phyloP scores from a whole-genome alignment of 2,113 vertebrate species.

The Tetrao urogallus region DNA sequence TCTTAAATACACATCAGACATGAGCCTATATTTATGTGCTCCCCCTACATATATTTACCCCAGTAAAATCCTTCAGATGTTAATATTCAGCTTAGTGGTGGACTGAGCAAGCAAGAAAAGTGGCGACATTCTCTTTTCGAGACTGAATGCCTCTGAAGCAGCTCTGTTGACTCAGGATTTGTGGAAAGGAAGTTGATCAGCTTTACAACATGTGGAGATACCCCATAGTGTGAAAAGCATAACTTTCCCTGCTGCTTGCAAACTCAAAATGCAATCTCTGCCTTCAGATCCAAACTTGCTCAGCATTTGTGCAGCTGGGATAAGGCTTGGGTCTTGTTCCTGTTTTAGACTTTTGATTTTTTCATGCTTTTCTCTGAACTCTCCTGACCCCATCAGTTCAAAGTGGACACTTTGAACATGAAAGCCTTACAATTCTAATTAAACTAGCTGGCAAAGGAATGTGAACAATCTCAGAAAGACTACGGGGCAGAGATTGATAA shows the following conservation, averaged over 20 bases:
- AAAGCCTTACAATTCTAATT: constrained; percentile 29
- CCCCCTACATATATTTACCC: neutral
- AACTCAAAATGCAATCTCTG: neutral
- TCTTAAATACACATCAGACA: neutral
- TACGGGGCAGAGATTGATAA: neutral
- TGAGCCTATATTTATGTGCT: neutral
- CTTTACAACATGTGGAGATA: neutral
- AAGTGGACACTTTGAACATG: neutral
- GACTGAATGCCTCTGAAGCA: neutral
- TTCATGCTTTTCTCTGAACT: constrained; percentile 25
- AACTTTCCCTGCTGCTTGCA: neutral
- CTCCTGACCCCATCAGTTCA: neutral
- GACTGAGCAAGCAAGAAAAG: neutral
- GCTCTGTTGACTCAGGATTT: neutral
- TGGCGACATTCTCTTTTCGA: neutral
- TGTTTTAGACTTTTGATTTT: constrained; percentile 16
- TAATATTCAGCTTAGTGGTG: neutral
- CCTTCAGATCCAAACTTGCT: neutral
- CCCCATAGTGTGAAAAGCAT: neutral
- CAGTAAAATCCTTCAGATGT: neutral
- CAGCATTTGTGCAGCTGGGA: neutral
- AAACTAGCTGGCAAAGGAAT: constrained; percentile 6
- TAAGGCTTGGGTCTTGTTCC: neutral
- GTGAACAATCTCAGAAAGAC: constrained; percentile 25
- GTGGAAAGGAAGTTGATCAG: neutral